Base-by-base conservation (phyloP, 2,113 vertebrate species). In the Corythaeola cristata region DNA sequence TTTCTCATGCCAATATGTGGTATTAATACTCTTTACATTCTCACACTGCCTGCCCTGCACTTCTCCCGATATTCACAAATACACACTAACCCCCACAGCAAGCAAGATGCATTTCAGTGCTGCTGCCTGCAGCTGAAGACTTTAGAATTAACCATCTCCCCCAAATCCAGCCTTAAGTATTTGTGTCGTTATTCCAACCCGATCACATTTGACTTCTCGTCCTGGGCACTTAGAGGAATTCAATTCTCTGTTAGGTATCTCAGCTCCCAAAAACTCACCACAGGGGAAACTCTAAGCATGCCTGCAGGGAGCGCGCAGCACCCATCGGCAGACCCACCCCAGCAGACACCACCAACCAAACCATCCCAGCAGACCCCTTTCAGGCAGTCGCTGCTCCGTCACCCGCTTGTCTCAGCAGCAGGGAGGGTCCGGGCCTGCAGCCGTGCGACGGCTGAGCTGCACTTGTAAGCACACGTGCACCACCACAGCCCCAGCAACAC, bases 251-350 rank as follows among this genome's bases (percentile, higher is more conserved):
- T 28, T 32, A 44, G 21, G 32, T 6, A 72, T 15, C 39, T 85
- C 39, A 56, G 44, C 53, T 78, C 24, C 59, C 19, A 26, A 44
- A 44, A 67, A 6, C 56, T 62, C 62, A 24, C 5, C 21, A 27
- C 1, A 3, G 12, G 18, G 11, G 3, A 44, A 68, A n/a, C 27
- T 33, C 58, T 9, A 24, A 41, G 72, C n/a, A 19, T 1, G 2
- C 20, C 26, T n/a, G 39, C 16, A 56, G 33, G 45, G 52, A 49
- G 45, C 2, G 0, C 0, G 7, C 2, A 2, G 58, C 50, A 53
- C 15, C 37, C 59, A 47, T 11, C 1, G 2, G 49, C 33, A 74
- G n/a, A 30, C 5, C 10, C 68, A 56, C 32, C 15, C 44, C 4
- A 3, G 10, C 1, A 1, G 27, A 22, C 71, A 84, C 39, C 77